phyloP scores from a whole-genome alignment of 2,797 vertebrate genomes.

The Chelidonichthys spinosus region DNA sequence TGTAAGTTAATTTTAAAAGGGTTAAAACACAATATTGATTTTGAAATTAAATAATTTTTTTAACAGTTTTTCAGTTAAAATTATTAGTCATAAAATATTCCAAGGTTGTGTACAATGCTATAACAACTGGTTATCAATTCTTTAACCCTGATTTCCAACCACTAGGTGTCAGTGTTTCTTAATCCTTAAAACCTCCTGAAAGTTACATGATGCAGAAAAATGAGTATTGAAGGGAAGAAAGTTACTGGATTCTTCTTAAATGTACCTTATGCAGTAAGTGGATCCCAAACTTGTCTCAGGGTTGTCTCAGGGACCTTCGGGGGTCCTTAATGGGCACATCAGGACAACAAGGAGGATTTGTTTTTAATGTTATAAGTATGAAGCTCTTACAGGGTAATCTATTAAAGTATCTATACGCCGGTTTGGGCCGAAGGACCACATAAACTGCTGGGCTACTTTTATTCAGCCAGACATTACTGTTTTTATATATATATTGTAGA shows the following conservation, averaged over 20 bases:
- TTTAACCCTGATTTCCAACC: background rate
- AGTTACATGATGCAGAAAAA: background rate
- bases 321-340: no score
- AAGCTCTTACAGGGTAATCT: no score
- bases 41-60: no score
- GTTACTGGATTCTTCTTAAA: background rate
- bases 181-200: background rate
- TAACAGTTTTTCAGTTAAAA: no score
- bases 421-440: background rate
- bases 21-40: background rate
- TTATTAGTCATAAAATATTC: background rate
- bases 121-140: background rate
- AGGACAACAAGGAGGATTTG: background rate
- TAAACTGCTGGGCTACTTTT: background rate
- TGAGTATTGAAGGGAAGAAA: background rate
- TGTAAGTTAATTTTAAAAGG: background rate
- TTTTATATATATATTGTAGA: no score
- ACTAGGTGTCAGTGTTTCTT: conserved; percentile 23
- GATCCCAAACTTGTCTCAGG: background rate
- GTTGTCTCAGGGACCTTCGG: background rate
- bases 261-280: background rate
- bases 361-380: background rate
- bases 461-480: no score
- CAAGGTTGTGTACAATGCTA: background rate
- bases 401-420: background rate